These are phyloP conservation scores for Asteroscopus sphinx DNA, from an alignment of 2,888 invertebrate species.

Conservation along the genomic window DNA sequence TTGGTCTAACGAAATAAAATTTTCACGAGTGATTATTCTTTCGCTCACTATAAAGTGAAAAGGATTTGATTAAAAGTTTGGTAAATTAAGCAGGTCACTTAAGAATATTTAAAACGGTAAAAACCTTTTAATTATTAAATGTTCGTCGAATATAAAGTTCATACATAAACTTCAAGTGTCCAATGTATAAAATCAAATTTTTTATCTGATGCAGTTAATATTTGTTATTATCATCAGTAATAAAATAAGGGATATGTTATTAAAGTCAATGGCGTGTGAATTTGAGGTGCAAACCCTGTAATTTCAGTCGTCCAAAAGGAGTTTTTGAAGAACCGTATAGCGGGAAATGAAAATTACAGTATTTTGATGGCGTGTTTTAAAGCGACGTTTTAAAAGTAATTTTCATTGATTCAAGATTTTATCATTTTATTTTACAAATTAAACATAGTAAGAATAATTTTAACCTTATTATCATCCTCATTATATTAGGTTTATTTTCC, in stretches of 20 bases:
- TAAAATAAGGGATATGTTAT: slow-evolving; percentile 59
- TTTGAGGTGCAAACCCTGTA: slow-evolving; percentile 50
- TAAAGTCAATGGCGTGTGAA: slow-evolving; percentile 51
- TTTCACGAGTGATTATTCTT: too few species aligned
- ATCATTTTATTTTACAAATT: slow-evolving; percentile 7
- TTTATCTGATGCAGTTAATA: slow-evolving; percentile 42
- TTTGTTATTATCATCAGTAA: slow-evolving; percentile 55
- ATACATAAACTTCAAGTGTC: slow-evolving; percentile 2
- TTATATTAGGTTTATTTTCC: background rate
- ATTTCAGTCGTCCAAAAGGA: slow-evolving; percentile 51
- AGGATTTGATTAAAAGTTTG: too few species aligned
- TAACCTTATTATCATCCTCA: background rate
- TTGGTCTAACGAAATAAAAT: too few species aligned
- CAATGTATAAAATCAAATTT: slow-evolving; percentile 21
- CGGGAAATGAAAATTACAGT: slow-evolving; percentile 53
- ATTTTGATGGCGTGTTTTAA: slow-evolving; percentile 11
- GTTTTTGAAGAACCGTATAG: slow-evolving; percentile 46
- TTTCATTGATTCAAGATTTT: slow-evolving; percentile 8
- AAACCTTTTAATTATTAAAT: slow-evolving; percentile 19
- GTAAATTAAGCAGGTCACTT: too few species aligned
- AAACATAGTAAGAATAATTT: background rate
- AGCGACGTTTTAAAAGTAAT: background rate
- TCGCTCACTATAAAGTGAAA: too few species aligned
- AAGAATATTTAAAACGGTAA: slow-evolving; percentile 6
- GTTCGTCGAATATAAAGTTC: background rate